Conservation (phyloP, 2,797 vertebrate genomes). For the Crocodylus rhombifer region DNA sequence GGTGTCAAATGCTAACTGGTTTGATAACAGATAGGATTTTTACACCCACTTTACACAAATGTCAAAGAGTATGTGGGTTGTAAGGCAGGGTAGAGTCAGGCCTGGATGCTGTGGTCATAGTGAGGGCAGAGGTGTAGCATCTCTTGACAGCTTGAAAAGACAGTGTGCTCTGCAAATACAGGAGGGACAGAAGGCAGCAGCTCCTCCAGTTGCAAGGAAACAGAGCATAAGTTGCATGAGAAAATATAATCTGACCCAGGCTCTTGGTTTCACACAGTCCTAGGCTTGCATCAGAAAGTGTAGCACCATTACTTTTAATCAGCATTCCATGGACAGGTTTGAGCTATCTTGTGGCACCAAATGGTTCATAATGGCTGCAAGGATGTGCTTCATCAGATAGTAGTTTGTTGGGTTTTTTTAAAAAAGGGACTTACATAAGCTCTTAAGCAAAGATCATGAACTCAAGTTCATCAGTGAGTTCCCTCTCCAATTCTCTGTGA, state of each 20-base stretch:
- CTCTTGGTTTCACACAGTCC: not conserved
- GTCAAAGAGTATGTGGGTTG: fast-evolving
- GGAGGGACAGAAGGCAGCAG: not conserved
- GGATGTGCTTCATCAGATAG: not conserved
- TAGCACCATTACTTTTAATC: not conserved
- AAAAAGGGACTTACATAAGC: not conserved
- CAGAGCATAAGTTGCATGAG: not conserved
- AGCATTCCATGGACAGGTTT: not conserved
- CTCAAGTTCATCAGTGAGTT: not conserved
- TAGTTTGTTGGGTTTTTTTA: not conserved
- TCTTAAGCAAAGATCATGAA: not conserved
- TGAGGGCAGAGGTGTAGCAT: not conserved
- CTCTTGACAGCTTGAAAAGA: not conserved
- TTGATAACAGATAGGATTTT: not conserved
- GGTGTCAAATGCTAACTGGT: fast-evolving
- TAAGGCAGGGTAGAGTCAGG: not conserved
- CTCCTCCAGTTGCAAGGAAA: not conserved
- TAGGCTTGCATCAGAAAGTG: not conserved
- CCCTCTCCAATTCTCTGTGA: not conserved
- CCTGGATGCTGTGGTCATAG: not conserved
- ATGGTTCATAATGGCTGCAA: not conserved
- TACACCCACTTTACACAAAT: fast-evolving
- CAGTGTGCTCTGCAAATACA: not conserved
- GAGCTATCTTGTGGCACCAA: not conserved
- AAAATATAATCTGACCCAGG: not conserved